Evolutionary conservation across 2,888 invertebrate species (phyloP).

Genomic region (Cantharis nigra): DNA sequence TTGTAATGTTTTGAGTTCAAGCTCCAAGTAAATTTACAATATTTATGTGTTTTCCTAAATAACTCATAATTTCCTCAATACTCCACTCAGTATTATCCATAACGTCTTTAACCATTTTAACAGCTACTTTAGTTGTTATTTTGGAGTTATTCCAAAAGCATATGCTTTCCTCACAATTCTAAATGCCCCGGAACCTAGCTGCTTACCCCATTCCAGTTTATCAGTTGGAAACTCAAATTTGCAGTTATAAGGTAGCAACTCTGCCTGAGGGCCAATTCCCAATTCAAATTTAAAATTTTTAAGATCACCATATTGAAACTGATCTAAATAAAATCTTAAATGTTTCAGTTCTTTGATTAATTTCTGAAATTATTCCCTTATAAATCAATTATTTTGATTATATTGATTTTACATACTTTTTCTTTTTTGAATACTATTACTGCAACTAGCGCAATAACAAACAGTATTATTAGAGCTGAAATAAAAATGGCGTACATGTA

Average conservation of each 20-base stretch:
- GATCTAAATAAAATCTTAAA: slow-evolving; percentile 72
- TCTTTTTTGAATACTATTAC: slow-evolving; percentile 58
- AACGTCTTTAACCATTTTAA: slow-evolving; percentile 92
- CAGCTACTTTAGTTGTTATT: slow-evolving; percentile 83
- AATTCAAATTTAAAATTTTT: slow-evolving; percentile 86
- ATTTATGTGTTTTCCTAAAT: slow-evolving; percentile 91
- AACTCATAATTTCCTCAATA: slow-evolving; percentile 96
- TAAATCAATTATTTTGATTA: no score
- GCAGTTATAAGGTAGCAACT: slow-evolving; percentile 88
- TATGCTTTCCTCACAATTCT: slow-evolving; percentile 89
- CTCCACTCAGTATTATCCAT: slow-evolving; percentile 86
- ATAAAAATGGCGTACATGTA: not conserved
- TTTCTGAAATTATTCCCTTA: not conserved
- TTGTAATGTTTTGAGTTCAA: slow-evolving; percentile 48
- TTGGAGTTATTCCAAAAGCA: slow-evolving; percentile 84
- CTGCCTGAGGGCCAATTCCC: slow-evolving; percentile 90
- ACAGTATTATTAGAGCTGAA: not conserved
- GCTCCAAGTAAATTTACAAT: slow-evolving; percentile 95
- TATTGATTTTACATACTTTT: slow-evolving; percentile 40
- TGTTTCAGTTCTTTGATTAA: slow-evolving; percentile 69
- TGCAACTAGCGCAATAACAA: not conserved
- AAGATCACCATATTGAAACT: slow-evolving; percentile 79
- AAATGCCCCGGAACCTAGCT: slow-evolving; percentile 92
- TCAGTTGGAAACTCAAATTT: slow-evolving; percentile 90
- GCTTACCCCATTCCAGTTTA: slow-evolving; percentile 79